These are phyloP conservation scores for Stomorhina lunata DNA, from an alignment of 2,888 invertebrate genomes.

Conservation along the genomic window DNA sequence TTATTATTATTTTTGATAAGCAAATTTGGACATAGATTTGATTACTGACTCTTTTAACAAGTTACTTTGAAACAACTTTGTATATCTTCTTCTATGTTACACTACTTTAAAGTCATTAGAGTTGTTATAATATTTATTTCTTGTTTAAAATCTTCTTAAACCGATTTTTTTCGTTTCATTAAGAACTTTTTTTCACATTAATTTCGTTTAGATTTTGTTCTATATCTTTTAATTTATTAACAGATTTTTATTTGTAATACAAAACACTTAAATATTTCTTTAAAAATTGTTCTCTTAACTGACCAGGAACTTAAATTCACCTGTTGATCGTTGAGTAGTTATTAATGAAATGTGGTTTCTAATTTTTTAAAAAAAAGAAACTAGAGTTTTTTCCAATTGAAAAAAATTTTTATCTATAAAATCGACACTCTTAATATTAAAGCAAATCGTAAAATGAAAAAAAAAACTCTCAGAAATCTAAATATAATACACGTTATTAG, in stretches of 20 bases:
- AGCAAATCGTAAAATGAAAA: not conserved
- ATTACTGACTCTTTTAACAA: too few species aligned
- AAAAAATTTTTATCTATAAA: constrained; percentile 58
- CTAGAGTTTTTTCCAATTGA: constrained; percentile 29
- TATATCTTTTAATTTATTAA: not conserved
- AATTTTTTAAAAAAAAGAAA: constrained; percentile 1
- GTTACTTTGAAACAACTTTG: too few species aligned
- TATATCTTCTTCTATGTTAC: too few species aligned
- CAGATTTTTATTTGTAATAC: constrained; percentile 25
- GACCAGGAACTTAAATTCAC: constrained; percentile 27
- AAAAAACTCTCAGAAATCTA: not conserved
- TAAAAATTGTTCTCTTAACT: not conserved
- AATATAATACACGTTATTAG: constrained; percentile 24
- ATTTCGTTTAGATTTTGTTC: not conserved
- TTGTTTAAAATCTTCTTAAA: not conserved
- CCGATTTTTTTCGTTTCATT: too few species aligned
- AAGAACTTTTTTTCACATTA: not conserved
- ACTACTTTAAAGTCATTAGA: too few species aligned
- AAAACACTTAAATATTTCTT: constrained; percentile 44
- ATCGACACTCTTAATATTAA: constrained; percentile 19
- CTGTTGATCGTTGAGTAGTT: constrained; percentile 55
- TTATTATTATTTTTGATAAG: not conserved
- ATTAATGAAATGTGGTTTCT: constrained; percentile 29
- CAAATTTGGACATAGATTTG: too few species aligned
- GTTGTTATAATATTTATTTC: too few species aligned